Evolutionary conservation across 2,888 invertebrate species (phyloP), one percentile per base, ranked within the genome.

Genomic region (Cremastobaeus sp.): DNA sequence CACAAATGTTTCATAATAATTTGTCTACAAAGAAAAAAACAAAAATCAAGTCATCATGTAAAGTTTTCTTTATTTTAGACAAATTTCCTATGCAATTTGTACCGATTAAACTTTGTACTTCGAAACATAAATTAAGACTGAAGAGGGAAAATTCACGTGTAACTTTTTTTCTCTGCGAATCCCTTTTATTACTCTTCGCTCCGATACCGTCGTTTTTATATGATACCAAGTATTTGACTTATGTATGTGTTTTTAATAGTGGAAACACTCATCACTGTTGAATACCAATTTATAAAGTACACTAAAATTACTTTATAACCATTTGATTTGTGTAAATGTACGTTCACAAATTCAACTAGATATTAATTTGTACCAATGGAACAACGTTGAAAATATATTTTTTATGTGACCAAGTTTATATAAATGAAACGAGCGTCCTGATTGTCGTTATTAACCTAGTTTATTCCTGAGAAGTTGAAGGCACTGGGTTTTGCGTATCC

Each of bases 361-460:
- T 79, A 79, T 76, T 65, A 74, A 75, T 81, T 78, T 83, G 80
- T 84, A 82, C 59, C 82, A 76, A 77, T 76, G 72, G 76, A 82
- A 81, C 78, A 69, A 80, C 79, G 83, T 85, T 85, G 80, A 82
- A 85, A 84, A 87, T 86, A 87, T 87, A 86, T 87, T 87, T 87
- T 87, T 85, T 86, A 86, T 85, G 79, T 82, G 82, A 81, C 82
- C 76, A 80, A 78, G 80, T 85, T 84, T 85, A 82, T 81, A 84
- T 74, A 84, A 80, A 80, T 50, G 71, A 62, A 62, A 74, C 66
- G 75, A 71, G 69, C 59, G 74, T 41, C 73, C 76, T 76, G 66
- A 79, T 74, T 64, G 52, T 60, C 55, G 18, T 37, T 25, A 11
- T 59, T 34, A 17, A 21, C 32, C 20, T 17, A 1, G 39, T 9